Evolutionary conservation across 2,888 invertebrate species (phyloP), one percentile per base, ranked within the genome.

Genomic region (Coronaproctus castanopsis): DNA sequence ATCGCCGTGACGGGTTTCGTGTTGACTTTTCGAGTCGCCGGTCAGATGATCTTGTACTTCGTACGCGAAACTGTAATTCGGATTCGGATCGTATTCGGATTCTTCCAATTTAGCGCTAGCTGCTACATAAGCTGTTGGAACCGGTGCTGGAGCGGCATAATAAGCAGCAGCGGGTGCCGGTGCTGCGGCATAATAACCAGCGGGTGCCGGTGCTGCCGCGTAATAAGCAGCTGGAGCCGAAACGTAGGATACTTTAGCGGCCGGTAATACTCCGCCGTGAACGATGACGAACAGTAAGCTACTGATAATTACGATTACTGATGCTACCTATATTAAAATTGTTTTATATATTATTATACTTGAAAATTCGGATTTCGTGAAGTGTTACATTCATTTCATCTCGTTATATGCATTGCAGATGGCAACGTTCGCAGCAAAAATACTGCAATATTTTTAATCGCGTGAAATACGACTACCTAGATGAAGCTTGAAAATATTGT

Each of bases 71-170:
- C 63, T 64, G 65, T 67, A 67, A 21, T 64, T 63, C 21, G 67
- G 67, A 62, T 66, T 63, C 20, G 65, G 65, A 62, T 67, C 67
- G 65, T 66, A 67, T 50, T 64, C 65, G 58, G 64, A 62, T 50
- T 63, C 65, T 48, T 62, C 65, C 52, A 62, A 59, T 50, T 60
- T 63, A 65, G 74, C 76, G 75, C 81, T 83, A 65, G 77, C 72
- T 63, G 79, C 77, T 19, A 58, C 57, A 70, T 58, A 58, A 18
- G 58, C 58, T 14, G 49, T 49, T 54, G 54, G 54, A 1, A 54
- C 49, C 14, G 58, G 53, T 23, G 57, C 57, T 55, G 58, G 54
- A 21, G 58, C 58, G 1, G 54, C 50, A 21, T 58, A 59, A 2
- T 48, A 49, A 3, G 55, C 49, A 1, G 36, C 20, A 20, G 54